Base-by-base conservation (phyloP, 1,140 invertebrate species). In the Patella vulgata region DNA sequence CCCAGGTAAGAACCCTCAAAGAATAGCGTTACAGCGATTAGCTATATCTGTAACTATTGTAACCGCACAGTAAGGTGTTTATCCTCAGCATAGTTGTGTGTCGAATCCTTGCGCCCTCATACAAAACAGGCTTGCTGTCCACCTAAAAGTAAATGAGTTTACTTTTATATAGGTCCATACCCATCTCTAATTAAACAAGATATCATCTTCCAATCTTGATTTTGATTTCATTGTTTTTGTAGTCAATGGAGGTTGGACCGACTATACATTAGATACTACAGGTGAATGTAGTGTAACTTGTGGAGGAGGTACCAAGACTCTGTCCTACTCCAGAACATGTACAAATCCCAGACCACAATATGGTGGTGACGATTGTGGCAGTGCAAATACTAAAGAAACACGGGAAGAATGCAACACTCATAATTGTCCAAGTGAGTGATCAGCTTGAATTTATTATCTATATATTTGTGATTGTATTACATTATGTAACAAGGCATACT, bases 401-500 rank as follows among this genome's bases (percentile, higher is more conserved):
- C 36, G 25, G 8, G 28, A 58, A 28, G 25, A 9, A 12, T 69
- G 66, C 40, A 66, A 66, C 39, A 52, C 27, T 3, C 12, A 61
- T 30, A 39, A 58, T 21, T 72, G 70, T 52, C 66, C 70, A 53
- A 33, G 68, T 70, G 40, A 62, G 44, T 33, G 4, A 33, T n/a
- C n/a, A n/a, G n/a, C n/a, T n/a, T n/a, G n/a, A n/a, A n/a, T n/a
- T n/a, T n/a, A n/a, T n/a, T n/a, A n/a, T n/a, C n/a, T n/a, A n/a
- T n/a, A n/a, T n/a, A n/a, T n/a, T n/a, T n/a, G n/a, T n/a, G n/a
- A n/a, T n/a, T n/a, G n/a, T n/a, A n/a, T n/a, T 1, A 33, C 28
- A 0, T 6, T 44, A 23, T 19, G n/a, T n/a, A n/a, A n/a, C n/a
- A n/a, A n/a, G n/a, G n/a, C n/a, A n/a, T n/a, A n/a, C n/a, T n/a